A percentile compares a stretch with the other conserved stretches of the same genome.
phyloP scores from a whole-genome alignment of 2,113 vertebrate genomes.

The Rhynchomys soricoides region DNA sequence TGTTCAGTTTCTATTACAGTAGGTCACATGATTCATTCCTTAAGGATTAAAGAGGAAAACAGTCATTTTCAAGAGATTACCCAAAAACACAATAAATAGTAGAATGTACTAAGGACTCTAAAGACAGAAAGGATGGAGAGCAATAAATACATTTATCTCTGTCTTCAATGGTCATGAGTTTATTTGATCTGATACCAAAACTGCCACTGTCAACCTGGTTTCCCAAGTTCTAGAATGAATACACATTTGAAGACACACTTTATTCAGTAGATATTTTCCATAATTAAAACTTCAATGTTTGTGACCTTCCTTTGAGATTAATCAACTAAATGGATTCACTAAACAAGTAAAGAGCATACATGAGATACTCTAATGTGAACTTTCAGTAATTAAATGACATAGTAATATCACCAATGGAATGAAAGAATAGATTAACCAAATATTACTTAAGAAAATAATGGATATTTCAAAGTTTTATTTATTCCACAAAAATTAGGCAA shows the following conservation, averaged over 20 bases:
- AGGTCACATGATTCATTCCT: not conserved
- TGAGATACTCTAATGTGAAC: conserved; percentile 36
- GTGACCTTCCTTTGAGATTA: not conserved
- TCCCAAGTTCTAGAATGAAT: not conserved
- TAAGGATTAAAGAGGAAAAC: not conserved
- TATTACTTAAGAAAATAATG: not conserved
- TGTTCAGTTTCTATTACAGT: not conserved
- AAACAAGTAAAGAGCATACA: not conserved
- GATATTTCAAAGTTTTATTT: conserved; percentile 29
- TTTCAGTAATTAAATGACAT: not conserved
- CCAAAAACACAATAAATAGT: not conserved
- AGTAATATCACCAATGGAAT: conserved; percentile 14
- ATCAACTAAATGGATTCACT: not conserved
- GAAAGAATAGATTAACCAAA: not conserved
- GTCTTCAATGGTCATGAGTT: not conserved
- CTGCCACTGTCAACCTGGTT: not conserved
- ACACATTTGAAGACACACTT: not conserved
- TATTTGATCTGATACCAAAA: not conserved
- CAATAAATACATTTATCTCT: not conserved
- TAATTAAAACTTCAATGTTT: not conserved
- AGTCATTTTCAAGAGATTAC: conserved; percentile 20
- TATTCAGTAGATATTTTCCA: not conserved
- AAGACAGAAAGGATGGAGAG: not conserved
- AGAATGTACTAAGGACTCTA: not conserved
- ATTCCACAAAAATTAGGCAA: conserved; percentile 22